phyloP scores from a whole-genome alignment of 2,113 vertebrate genomes.

The Acanthisitta chloris region DNA sequence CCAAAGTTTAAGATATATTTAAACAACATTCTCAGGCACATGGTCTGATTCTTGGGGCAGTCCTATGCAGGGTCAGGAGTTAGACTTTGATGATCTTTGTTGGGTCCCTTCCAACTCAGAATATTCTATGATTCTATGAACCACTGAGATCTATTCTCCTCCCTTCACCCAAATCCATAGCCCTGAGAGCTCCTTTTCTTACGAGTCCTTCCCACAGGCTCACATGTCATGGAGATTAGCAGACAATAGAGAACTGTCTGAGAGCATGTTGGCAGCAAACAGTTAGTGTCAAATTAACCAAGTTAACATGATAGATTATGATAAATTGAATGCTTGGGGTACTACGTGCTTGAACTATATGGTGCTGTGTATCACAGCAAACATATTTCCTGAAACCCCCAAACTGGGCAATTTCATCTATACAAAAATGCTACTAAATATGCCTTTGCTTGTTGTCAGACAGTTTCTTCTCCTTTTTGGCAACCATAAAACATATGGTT shows the following conservation, averaged over 20 bases:
- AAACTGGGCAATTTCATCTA: neutral
- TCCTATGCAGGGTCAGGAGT: neutral
- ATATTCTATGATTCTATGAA: neutral
- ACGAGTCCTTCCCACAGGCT: neutral
- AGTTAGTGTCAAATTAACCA: conserved; percentile 47
- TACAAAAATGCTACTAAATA: neutral
- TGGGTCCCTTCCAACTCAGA: neutral
- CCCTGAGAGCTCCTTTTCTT: neutral
- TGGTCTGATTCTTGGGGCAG: neutral
- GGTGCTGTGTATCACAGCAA: neutral
- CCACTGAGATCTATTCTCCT: neutral
- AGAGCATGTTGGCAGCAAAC: neutral
- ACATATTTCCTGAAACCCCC: neutral
- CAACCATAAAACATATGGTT: conserved; percentile 24
- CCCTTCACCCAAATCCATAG: neutral
- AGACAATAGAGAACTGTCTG: conserved; percentile 7
- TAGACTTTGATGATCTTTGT: neutral
- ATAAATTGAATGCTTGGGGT: conserved; percentile 16
- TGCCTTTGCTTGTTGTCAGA: neutral
- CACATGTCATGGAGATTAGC: neutral
- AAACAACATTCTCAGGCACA: neutral
- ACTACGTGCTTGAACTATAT: neutral
- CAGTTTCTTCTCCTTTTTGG: neutral
- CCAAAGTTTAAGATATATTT: neutral
- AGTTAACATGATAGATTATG: conserved; percentile 49